These are phyloP conservation scores for Zaprionus taronus DNA, from an alignment of 1,140 invertebrate species.

Conservation along the genomic window DNA sequence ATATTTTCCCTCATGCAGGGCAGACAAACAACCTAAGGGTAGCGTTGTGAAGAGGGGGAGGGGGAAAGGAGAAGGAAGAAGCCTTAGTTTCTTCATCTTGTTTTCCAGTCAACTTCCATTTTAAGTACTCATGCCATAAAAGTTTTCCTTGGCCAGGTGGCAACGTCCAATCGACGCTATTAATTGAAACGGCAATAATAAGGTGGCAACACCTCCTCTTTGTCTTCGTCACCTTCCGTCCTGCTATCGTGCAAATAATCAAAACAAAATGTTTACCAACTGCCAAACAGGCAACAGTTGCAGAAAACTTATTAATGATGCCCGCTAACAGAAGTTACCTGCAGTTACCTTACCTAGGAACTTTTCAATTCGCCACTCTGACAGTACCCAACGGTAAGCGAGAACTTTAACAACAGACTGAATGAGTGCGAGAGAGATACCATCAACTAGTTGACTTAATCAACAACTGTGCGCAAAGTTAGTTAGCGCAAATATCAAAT, in stretches of 20 bases:
- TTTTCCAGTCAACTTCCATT: neutral
- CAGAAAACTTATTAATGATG: conserved; percentile 41
- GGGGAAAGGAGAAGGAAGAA: neutral
- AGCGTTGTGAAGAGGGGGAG: no score
- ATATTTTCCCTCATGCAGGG: neutral
- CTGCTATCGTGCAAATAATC: conserved; percentile 21
- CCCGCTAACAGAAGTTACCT: conserved; percentile 15
- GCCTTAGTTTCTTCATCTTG: neutral
- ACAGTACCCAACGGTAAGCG: conserved; percentile 11
- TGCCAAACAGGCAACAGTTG: conserved; percentile 15
- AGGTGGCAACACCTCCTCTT: conserved; percentile 26
- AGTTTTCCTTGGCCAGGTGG: neutral
- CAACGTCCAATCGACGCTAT: neutral
- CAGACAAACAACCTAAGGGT: no score
- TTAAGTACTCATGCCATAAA: neutral
- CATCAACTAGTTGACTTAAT: conserved; percentile 1
- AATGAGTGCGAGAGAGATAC: neutral
- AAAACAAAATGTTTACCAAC: conserved; percentile 40
- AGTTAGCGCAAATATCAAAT: conserved; percentile 14
- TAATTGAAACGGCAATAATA: conserved; percentile 32
- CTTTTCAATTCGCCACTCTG: conserved; percentile 18
- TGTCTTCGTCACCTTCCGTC: neutral
- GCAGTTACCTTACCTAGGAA: neutral
- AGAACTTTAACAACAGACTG: conserved; percentile 15
- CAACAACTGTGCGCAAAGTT: conserved; percentile 15